These are phyloP conservation scores for Druon quercuslanigerum DNA, from an alignment of 1,140 invertebrate genomes.

Conservation along the genomic window DNA sequence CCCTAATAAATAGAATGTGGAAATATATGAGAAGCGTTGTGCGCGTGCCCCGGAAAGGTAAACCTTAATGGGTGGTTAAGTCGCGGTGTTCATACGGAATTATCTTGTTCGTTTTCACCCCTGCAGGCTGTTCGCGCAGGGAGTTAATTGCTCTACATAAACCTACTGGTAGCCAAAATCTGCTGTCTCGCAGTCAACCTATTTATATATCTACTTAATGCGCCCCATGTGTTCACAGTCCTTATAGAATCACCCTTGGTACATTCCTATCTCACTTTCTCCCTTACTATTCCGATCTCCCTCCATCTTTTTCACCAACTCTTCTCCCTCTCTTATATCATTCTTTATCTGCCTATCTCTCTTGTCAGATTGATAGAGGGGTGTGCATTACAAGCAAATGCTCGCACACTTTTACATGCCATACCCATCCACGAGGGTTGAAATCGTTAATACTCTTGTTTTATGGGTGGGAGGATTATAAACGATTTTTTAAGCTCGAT, in stretches of 20 bases:
- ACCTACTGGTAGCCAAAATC: constrained; percentile 21
- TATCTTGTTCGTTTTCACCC: constrained; percentile 26
- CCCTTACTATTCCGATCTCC: not conserved
- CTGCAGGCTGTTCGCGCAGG: not conserved
- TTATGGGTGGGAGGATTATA: constrained; percentile 14
- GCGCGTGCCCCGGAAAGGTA: constrained; percentile 8
- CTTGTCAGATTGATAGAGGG: constrained; percentile 14
- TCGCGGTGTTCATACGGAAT: constrained; percentile 23
- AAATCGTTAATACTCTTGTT: not conserved
- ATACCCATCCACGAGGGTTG: constrained; percentile 17
- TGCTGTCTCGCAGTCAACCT: constrained; percentile 27
- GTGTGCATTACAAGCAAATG: constrained; percentile 12
- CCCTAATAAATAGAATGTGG: too few species aligned
- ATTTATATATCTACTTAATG: constrained; percentile 31
- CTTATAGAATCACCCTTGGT: constrained; percentile 22
- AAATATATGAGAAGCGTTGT: too few species aligned
- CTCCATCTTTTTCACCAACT: not conserved
- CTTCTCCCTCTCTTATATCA: not conserved
- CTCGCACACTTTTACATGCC: not conserved
- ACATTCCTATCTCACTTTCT: constrained; percentile 1
- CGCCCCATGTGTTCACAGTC: constrained; percentile 25
- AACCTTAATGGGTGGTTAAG: constrained; percentile 28
- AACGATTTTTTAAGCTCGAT: not conserved
- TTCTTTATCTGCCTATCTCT: constrained; percentile 15
- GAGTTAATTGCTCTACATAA: constrained; percentile 26